These are phyloP conservation scores for Laticauda colubrina DNA, from an alignment of 2,113 vertebrate genomes.

Conservation along the genomic window DNA sequence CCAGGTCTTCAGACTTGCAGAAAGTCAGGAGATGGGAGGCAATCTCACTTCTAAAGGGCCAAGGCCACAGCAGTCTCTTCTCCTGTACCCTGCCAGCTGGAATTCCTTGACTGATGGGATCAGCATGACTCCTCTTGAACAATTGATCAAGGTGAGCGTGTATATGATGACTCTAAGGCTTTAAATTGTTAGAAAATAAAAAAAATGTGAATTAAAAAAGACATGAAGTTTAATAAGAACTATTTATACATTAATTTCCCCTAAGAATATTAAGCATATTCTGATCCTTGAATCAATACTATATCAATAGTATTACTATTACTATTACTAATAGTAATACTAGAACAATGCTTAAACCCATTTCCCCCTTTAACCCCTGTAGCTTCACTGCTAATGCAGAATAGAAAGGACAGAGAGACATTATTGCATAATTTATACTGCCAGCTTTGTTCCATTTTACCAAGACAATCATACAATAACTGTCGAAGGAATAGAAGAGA, in stretches of 20 bases:
- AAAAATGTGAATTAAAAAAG: neutral
- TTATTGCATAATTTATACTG: neutral
- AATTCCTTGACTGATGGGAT: neutral
- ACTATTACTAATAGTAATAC: no score
- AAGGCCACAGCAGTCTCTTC: neutral
- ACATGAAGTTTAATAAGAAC: neutral
- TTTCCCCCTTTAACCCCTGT: neutral
- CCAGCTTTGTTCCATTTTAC: neutral
- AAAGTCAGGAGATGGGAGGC: neutral
- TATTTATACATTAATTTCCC: neutral
- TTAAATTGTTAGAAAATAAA: neutral
- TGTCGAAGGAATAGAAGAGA: neutral
- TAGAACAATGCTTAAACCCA: neutral
- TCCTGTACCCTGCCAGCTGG: neutral
- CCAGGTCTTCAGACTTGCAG: neutral
- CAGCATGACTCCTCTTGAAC: neutral
- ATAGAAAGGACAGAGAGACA: neutral
- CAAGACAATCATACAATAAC: neutral
- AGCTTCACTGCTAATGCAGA: neutral
- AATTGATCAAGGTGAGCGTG: neutral
- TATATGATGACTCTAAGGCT: neutral
- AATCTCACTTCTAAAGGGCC: neutral
- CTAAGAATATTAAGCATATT: neutral
- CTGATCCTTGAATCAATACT: neutral
- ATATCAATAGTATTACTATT: no score